phyloP scores from a whole-genome alignment of 2,113 vertebrate genomes.

The Athene noctua region DNA sequence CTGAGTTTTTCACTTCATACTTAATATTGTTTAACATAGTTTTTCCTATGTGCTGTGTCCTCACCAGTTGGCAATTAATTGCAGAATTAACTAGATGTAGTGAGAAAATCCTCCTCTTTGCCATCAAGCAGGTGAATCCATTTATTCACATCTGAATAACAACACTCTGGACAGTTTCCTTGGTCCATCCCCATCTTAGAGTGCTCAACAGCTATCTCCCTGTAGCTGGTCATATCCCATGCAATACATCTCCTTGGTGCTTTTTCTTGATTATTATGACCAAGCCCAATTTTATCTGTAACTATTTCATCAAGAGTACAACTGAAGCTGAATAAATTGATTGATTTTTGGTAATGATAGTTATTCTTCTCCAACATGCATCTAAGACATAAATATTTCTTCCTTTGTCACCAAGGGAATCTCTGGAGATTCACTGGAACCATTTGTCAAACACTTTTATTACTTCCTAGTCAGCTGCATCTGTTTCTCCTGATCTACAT shows the following conservation, averaged over 20 bases:
- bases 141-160: not conserved
- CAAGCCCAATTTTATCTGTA: not conserved
- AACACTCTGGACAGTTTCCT: not conserved
- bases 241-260: not conserved
- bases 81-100: not conserved
- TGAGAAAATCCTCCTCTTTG: not conserved
- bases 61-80: not conserved
- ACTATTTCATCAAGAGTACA: not conserved
- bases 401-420: not conserved
- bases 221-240: not conserved
- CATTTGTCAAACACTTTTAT: not conserved
- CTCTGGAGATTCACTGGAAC: not conserved
- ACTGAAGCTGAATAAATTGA: not conserved
- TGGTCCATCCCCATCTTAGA: not conserved
- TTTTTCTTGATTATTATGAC: not conserved
- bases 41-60: not conserved
- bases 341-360: not conserved
- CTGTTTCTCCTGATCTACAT: not conserved
- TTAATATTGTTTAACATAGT: not conserved
- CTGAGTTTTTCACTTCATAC: not conserved
- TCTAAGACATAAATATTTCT: not conserved
- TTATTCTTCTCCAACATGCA: not conserved
- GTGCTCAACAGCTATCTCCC: not conserved
- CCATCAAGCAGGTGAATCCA: not conserved
- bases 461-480: not conserved